Evolutionary conservation across 2,797 vertebrate genomes (phyloP).

Genomic region (Centroberyx gerrardi): DNA sequence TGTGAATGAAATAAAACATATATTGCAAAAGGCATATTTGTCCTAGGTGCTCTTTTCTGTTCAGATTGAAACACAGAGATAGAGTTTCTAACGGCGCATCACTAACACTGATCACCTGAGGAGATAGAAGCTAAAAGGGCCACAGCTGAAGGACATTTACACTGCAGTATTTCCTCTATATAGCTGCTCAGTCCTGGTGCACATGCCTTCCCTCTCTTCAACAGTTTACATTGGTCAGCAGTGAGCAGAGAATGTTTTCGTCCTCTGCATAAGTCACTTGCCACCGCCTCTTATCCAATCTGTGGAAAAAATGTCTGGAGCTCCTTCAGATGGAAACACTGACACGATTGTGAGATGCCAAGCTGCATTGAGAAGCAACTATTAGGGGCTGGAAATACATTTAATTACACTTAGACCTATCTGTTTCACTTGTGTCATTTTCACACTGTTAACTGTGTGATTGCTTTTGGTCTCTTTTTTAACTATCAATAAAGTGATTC

Average conservation of each 20-base stretch:
- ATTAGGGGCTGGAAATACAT: not conserved
- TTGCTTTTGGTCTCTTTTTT: no score
- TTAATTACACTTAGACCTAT: not conserved
- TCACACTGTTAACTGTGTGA: no score
- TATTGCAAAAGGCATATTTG: slow-evolving; percentile 26
- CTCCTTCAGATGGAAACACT: not conserved
- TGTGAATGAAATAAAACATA: no score
- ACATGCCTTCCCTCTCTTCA: slow-evolving; percentile 12
- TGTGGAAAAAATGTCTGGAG: no score
- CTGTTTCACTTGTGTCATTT: not conserved
- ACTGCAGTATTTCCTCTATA: slow-evolving; percentile 4
- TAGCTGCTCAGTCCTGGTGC: slow-evolving; percentile 29
- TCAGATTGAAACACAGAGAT: slow-evolving; percentile 59
- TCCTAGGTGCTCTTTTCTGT: slow-evolving; percentile 55
- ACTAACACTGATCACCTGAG: slow-evolving; percentile 62
- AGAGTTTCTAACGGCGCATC: slow-evolving; percentile 66
- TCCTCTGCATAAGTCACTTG: not conserved
- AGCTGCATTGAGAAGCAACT: not conserved
- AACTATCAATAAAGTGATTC: no score
- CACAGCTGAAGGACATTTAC: slow-evolving; percentile 48
- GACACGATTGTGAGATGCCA: not conserved
- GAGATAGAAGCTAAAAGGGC: slow-evolving; percentile 34
- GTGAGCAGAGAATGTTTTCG: not conserved
- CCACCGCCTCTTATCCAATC: no score
- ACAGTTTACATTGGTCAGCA: not conserved